Conservation (phyloP, 2,797 vertebrate species). For the Pelochelys cantorii region DNA sequence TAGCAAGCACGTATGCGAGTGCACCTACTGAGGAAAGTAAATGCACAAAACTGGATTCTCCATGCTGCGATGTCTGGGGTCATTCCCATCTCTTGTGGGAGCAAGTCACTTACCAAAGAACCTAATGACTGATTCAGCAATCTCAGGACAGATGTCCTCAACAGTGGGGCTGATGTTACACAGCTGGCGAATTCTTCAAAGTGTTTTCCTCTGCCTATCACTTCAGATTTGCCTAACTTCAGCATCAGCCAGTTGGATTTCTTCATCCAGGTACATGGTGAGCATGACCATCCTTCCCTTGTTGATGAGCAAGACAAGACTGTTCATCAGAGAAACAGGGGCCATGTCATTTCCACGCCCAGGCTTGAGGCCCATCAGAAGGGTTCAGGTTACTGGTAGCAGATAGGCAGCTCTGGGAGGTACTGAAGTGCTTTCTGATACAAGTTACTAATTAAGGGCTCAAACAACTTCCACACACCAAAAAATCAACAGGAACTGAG, state of each 20-base stretch:
- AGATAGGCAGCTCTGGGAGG: fast-evolving
- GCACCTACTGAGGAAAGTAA: fast-evolving
- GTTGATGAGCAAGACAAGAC: neutral
- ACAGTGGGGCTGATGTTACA: neutral
- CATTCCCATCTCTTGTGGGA: neutral
- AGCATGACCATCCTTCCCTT: neutral
- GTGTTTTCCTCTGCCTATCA: neutral
- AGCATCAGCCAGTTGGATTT: neutral
- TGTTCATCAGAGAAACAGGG: fast-evolving
- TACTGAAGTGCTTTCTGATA: neutral
- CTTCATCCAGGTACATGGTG: neutral
- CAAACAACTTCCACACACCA: fast-evolving
- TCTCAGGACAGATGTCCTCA: fast-evolving
- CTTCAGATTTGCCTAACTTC: fast-evolving
- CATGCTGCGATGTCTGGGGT: fast-evolving
- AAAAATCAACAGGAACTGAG: neutral
- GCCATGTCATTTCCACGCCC: neutral
- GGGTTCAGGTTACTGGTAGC: neutral
- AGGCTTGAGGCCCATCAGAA: neutral
- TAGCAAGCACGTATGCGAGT: neutral
- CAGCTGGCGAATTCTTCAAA: neutral
- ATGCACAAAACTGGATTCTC: fast-evolving
- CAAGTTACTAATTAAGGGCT: fast-evolving
- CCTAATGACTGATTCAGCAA: neutral
- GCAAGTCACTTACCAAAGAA: neutral